A percentile compares a stretch with the other conserved stretches of the same genome.
These are phyloP conservation scores for Dicaeum eximium DNA, from an alignment of 2,113 vertebrate species.

Conservation along the genomic window DNA sequence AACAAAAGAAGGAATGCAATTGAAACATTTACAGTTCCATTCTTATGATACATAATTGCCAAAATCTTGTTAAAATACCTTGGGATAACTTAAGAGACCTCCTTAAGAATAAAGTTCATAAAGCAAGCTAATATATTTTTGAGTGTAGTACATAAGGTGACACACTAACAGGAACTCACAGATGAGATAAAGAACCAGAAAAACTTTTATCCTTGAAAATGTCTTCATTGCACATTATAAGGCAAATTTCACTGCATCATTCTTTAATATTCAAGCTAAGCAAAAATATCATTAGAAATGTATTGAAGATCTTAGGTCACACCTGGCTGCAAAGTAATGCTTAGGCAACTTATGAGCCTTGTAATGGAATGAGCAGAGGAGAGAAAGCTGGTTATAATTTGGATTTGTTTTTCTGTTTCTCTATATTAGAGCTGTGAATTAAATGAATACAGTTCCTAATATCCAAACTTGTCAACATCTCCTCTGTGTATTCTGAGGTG, in stretches of 20 bases:
- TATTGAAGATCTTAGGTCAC: not conserved
- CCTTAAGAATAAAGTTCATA: not conserved
- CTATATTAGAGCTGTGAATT: not conserved
- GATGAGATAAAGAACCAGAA: not conserved
- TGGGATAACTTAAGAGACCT: not conserved
- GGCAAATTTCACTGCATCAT: not conserved
- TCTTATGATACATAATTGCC: not conserved
- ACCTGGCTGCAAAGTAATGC: not conserved
- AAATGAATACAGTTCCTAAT: not conserved
- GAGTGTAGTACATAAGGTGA: not conserved
- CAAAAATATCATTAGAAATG: constrained; percentile 13
- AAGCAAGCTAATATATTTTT: not conserved
- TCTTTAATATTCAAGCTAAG: constrained; percentile 31
- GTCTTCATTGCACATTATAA: not conserved
- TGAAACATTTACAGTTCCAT: not conserved
- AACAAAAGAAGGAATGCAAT: not conserved
- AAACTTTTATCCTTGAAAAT: not conserved
- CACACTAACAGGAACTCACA: accelerated
- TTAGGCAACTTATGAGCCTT: constrained; percentile 22
- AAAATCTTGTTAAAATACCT: not conserved
- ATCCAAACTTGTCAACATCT: not conserved
- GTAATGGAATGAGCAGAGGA: not conserved
- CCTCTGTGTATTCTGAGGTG: not conserved
- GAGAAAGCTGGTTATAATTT: not conserved
- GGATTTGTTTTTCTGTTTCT: not conserved